These are phyloP conservation scores for Dufourea novaeangliae DNA, from an alignment of 1,140 invertebrate species.

Conservation along the genomic window DNA sequence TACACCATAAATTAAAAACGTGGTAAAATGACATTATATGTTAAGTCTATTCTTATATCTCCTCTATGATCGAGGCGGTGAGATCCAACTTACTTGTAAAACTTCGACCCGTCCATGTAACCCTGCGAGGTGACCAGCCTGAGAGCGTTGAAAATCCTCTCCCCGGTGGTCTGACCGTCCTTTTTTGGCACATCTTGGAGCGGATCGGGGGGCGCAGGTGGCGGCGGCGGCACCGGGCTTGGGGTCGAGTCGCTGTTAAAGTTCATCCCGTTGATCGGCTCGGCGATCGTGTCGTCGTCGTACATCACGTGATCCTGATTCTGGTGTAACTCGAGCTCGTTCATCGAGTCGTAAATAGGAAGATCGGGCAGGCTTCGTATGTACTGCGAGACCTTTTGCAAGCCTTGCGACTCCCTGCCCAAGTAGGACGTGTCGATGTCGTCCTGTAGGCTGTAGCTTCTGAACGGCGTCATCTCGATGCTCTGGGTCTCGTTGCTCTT, in stretches of 20 bases:
- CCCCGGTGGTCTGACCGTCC: slow-evolving; percentile 75
- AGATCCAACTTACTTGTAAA: slow-evolving; percentile 74
- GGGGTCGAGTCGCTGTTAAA: slow-evolving; percentile 57
- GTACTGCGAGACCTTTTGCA: slow-evolving; percentile 77
- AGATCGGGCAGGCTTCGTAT: slow-evolving; percentile 77
- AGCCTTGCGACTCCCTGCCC: slow-evolving; percentile 59
- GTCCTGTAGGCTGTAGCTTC: slow-evolving; percentile 52
- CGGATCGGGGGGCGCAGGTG: slow-evolving; percentile 74
- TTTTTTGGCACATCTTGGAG: slow-evolving; percentile 65
- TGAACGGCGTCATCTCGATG: slow-evolving; percentile 74
- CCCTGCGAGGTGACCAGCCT: slow-evolving; percentile 77
- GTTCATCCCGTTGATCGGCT: slow-evolving; percentile 49
- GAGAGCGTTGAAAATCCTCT: slow-evolving; percentile 78
- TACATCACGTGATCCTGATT: slow-evolving; percentile 60
- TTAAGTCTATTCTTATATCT: no score
- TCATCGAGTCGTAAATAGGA: slow-evolving; percentile 66
- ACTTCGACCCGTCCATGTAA: slow-evolving; percentile 79
- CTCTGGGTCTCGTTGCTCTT: slow-evolving; percentile 63
- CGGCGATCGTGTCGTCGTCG: slow-evolving; percentile 46
- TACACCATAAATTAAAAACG: no score
- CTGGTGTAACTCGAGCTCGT: slow-evolving; percentile 54
- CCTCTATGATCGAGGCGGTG: no score
- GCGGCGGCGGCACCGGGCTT: slow-evolving; percentile 73
- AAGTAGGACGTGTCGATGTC: slow-evolving; percentile 45
- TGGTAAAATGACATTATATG: no score